Percentiles rank a stretch among this genome's conserved stretches.
These are phyloP conservation scores for Holacanthus passer DNA, from an alignment of 2,113 vertebrate genomes.

Conservation along the genomic window DNA sequence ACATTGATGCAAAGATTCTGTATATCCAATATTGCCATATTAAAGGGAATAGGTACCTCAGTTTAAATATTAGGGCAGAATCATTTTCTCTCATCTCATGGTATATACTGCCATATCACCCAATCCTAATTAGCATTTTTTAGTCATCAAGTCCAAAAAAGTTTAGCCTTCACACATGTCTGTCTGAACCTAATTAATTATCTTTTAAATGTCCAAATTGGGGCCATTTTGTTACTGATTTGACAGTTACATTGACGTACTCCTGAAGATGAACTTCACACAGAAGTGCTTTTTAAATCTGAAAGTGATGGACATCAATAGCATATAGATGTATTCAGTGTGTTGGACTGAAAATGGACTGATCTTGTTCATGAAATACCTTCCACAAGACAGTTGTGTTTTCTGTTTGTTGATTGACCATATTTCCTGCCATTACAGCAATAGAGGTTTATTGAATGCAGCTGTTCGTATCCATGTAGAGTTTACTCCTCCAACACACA, in stretches of 20 bases:
- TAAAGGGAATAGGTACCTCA: neutral
- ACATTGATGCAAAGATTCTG: conserved; percentile 9
- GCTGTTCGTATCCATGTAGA: conserved; percentile 16
- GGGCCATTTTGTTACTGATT: neutral
- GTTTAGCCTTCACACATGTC: neutral
- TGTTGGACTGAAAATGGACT: conserved; percentile 8
- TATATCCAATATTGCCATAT: neutral
- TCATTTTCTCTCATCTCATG: neutral
- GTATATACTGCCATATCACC: conserved; percentile 12
- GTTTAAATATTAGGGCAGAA: neutral
- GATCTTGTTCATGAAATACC: neutral
- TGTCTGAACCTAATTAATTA: neutral
- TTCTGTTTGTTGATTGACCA: neutral
- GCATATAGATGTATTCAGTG: conserved; percentile 10
- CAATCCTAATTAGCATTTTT: neutral
- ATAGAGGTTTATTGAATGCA: conserved; percentile 42
- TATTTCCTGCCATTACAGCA: conserved; percentile 46
- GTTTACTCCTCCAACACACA: conserved; percentile 2
- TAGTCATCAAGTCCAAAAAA: neutral
- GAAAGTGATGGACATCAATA: neutral
- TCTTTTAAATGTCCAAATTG: neutral
- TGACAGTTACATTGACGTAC: neutral
- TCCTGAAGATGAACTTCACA: neutral
- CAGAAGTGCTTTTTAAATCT: neutral
- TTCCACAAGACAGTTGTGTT: conserved; percentile 1